These are phyloP conservation scores for Miichthys miiuy DNA, from an alignment of 2,797 vertebrate genomes.

Conservation along the genomic window DNA sequence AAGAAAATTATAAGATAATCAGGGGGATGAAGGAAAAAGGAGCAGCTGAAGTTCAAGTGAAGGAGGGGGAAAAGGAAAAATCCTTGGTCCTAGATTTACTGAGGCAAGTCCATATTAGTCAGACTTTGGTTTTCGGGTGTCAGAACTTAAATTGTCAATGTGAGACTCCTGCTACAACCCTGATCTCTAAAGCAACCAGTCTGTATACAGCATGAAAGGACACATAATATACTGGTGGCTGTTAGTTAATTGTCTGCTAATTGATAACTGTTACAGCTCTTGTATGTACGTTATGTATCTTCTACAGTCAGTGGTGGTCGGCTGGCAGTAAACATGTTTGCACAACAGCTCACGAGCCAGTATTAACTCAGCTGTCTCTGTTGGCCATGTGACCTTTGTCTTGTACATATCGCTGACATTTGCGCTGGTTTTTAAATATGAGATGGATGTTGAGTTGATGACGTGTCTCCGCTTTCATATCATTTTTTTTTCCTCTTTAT, in stretches of 20 bases:
- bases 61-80: not conserved
- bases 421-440: not conserved
- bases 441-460: not conserved
- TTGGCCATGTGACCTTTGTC: not conserved
- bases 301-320: not conserved
- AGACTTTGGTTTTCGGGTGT: not conserved
- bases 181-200: not conserved
- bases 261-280: not conserved
- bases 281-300: not conserved
- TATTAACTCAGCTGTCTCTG: not conserved
- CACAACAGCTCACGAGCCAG: not conserved
- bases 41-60: not conserved
- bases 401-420: not conserved
- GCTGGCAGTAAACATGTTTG: not conserved
- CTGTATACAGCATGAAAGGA: not conserved
- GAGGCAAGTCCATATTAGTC: not conserved
- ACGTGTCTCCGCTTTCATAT: not conserved
- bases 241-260: too few relatives aligned
- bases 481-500: not conserved
- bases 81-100: not conserved
- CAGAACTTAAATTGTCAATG: not conserved
- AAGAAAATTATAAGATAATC: slow-evolving; percentile 17
- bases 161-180: not conserved
- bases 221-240: too few relatives aligned
- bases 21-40: not conserved